phyloP scores from a whole-genome alignment of 2,797 vertebrate species.

The Triplophysa bombifrons region DNA sequence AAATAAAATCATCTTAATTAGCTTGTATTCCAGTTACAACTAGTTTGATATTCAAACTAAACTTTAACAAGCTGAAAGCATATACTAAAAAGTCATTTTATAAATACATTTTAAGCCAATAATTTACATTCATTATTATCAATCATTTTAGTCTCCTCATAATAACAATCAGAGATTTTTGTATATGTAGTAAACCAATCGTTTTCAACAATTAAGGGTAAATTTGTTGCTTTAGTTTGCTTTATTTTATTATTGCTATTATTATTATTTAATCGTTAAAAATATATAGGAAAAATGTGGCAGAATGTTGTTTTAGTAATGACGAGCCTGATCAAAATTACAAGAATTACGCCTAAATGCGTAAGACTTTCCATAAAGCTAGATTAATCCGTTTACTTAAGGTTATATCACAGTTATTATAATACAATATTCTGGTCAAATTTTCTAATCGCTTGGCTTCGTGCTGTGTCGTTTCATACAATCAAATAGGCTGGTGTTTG shows the following conservation, averaged over 20 bases:
- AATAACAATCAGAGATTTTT: no score
- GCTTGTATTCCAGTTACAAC: not conserved
- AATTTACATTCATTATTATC: no score
- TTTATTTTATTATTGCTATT: not conserved
- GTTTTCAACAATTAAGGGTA: not conserved
- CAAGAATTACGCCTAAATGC: not conserved
- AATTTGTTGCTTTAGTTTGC: no score
- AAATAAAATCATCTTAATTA: not conserved
- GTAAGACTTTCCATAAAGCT: not conserved
- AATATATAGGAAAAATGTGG: no score
- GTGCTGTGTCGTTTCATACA: constrained; percentile 2
- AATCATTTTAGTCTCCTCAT: no score
- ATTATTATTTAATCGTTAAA: no score
- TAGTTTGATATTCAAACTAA: not conserved
- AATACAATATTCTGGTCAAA: not conserved
- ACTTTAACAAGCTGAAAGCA: not conserved
- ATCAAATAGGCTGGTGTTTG: constrained; percentile 17
- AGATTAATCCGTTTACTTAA: not conserved
- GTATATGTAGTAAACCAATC: not conserved
- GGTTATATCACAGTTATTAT: constrained; percentile 3
- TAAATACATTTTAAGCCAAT: not conserved
- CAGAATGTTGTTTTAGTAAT: not conserved
- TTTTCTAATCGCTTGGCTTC: constrained; percentile 11
- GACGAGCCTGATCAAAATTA: not conserved
- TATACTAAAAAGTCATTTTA: no score